phyloP scores from a whole-genome alignment of 2,888 invertebrate species.

The Tortricodes alternella region DNA sequence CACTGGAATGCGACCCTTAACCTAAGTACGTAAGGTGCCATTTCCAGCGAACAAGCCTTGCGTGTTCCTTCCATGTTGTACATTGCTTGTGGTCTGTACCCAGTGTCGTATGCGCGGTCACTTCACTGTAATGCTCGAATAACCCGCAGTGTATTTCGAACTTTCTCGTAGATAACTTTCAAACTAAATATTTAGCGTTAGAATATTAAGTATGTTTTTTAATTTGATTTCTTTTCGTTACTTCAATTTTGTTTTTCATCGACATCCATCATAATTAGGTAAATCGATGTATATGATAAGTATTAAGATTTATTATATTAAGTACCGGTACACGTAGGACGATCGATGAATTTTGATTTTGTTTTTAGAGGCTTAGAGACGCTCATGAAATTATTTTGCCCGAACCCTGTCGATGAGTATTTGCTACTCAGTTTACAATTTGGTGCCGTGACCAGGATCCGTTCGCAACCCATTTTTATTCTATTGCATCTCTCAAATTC shows the following conservation, averaged over 20 bases:
- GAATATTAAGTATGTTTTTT: conserved; percentile 22
- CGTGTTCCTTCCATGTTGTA: conserved; percentile 42
- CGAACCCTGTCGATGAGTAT: conserved; percentile 10
- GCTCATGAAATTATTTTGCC: conserved; percentile 27
- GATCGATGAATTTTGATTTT: conserved; percentile 26
- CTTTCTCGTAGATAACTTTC: conserved; percentile 33
- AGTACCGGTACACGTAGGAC: conserved; percentile 25
- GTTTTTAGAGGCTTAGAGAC: conserved; percentile 30
- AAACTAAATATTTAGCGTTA: conserved; percentile 22
- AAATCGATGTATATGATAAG: conserved; percentile 22
- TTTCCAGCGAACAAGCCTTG: conserved; percentile 45
- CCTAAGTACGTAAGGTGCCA: not conserved
- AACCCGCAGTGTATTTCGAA: conserved; percentile 46
- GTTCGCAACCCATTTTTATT: conserved; percentile 15
- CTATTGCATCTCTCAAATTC: not conserved
- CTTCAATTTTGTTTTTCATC: conserved; percentile 18
- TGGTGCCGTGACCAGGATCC: conserved; percentile 17
- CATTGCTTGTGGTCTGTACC: conserved; percentile 51
- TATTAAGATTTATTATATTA: conserved; percentile 29
- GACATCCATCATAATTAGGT: conserved; percentile 27
- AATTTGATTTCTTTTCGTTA: conserved; percentile 3
- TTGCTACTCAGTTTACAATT: conserved; percentile 1
- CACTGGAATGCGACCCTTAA: conserved; percentile 13
- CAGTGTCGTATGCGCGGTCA: conserved; percentile 19
- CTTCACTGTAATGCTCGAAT: conserved; percentile 36